Evolutionary conservation across 2,113 vertebrate genomes (phyloP).

Genomic region (Corythoichthys intestinalis): DNA sequence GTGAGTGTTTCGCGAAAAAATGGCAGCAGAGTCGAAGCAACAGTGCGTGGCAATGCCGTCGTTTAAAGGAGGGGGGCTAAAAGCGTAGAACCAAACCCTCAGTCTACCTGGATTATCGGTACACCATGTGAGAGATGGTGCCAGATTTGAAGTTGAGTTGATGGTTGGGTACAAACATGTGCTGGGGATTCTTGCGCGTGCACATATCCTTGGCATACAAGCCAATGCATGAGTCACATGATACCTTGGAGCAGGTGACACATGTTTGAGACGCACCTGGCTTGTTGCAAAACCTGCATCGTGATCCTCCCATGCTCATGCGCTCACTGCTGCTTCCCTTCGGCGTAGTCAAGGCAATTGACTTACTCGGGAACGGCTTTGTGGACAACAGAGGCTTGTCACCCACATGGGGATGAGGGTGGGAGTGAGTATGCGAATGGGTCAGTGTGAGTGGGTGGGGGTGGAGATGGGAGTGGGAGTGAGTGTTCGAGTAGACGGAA

Average conservation of each 20-base stretch:
- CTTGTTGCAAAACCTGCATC: constrained; percentile 96
- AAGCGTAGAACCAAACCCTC: constrained; percentile 13
- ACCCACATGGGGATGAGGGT: constrained; percentile 79
- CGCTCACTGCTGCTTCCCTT: constrained; percentile 59
- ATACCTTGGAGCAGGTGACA: constrained; percentile 95
- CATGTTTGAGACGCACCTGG: constrained; percentile 88
- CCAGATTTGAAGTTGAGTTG: constrained; percentile 92
- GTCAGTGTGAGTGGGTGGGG: constrained; percentile 65
- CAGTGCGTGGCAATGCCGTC: constrained; percentile 41
- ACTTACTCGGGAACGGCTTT: constrained; percentile 74
- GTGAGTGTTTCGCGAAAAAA: constrained; percentile 21
- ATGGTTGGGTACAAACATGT: constrained; percentile 90
- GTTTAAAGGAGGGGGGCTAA: neutral
- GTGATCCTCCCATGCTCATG: constrained; percentile 60
- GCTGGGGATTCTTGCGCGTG: constrained; percentile 87
- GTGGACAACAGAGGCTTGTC: constrained; percentile 78
- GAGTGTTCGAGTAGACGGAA: constrained; percentile 75
- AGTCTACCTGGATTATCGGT: constrained; percentile 75
- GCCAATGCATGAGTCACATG: constrained; percentile 87
- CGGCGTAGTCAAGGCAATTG: constrained; percentile 58
- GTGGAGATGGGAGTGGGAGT: constrained; percentile 69
- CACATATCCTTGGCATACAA: constrained; percentile 90
- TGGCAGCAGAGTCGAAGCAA: constrained; percentile 43
- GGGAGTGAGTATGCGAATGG: constrained; percentile 72
- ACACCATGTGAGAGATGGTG: constrained; percentile 89